These are phyloP conservation scores for Pteruthius melanotis DNA, from an alignment of 2,113 vertebrate genomes.

Conservation along the genomic window DNA sequence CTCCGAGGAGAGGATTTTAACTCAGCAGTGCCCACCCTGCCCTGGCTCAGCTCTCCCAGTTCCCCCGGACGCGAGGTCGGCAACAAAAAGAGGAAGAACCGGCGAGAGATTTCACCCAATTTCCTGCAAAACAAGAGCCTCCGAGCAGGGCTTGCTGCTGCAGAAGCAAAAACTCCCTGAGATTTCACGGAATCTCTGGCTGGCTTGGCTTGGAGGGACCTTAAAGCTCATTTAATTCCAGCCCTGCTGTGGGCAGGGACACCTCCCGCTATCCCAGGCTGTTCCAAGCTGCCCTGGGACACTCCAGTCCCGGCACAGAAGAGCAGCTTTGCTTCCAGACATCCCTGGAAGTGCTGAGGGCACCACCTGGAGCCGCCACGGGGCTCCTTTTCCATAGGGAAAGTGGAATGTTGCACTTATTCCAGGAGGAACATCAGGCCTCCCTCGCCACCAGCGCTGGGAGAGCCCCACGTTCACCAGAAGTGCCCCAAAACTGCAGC, in stretches of 20 bases:
- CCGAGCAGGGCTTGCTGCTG: not conserved
- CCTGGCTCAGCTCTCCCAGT: not conserved
- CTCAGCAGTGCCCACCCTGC: not conserved
- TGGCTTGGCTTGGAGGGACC: rapidly evolving
- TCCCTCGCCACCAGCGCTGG: rapidly evolving
- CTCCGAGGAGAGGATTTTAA: not conserved
- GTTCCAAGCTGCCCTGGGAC: not conserved
- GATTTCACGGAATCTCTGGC: not conserved
- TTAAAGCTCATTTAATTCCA: not conserved
- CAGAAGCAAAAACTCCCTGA: not conserved
- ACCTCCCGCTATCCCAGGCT: rapidly evolving
- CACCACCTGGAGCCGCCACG: not conserved
- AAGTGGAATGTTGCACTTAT: rapidly evolving
- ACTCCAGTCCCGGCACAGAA: rapidly evolving
- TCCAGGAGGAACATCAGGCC: not conserved
- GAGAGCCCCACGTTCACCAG: not conserved
- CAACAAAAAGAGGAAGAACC: not conserved
- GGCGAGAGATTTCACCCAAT: rapidly evolving
- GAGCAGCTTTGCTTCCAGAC: not conserved
- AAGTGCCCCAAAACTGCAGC: not conserved
- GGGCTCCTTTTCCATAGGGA: rapidly evolving
- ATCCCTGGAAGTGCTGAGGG: not conserved
- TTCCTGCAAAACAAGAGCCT: not conserved
- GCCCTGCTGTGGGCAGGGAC: not conserved
- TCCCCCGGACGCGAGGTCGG: not conserved